Evolutionary conservation across 2,113 vertebrate genomes (phyloP).

Genomic region (Seriola aureovittata): DNA sequence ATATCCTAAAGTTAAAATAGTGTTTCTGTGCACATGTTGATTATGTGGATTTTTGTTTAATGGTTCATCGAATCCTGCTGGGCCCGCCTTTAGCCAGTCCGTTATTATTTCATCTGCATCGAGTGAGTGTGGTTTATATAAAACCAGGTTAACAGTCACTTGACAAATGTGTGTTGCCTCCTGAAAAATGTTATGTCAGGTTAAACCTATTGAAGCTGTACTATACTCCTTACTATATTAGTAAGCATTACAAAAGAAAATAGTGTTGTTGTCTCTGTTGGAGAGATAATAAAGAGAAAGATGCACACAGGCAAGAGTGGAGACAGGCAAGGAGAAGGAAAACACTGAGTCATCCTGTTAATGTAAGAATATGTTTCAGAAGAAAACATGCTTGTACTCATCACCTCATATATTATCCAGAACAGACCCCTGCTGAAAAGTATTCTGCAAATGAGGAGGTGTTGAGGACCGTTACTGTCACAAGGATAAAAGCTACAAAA

Average conservation of each 20-base stretch:
- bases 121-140: background rate
- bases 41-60: background rate
- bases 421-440: background rate
- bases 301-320: background rate
- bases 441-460: slow-evolving; percentile 4
- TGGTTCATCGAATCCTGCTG: background rate
- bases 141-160: background rate
- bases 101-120: background rate
- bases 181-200: background rate
- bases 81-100: background rate
- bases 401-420: slow-evolving; percentile 9
- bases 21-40: background rate
- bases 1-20: background rate
- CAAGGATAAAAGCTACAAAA: background rate
- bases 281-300: background rate
- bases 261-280: too few species aligned
- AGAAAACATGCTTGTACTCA: slow-evolving; percentile 13
- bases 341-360: background rate
- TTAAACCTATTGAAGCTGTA: background rate
- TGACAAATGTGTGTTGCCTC: background rate
- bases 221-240: background rate
- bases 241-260: background rate
- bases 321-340: background rate
- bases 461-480: background rate
- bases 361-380: background rate